These are phyloP conservation scores for Sciaenops ocellatus DNA, from an alignment of 2,797 vertebrate species.

Conservation along the genomic window DNA sequence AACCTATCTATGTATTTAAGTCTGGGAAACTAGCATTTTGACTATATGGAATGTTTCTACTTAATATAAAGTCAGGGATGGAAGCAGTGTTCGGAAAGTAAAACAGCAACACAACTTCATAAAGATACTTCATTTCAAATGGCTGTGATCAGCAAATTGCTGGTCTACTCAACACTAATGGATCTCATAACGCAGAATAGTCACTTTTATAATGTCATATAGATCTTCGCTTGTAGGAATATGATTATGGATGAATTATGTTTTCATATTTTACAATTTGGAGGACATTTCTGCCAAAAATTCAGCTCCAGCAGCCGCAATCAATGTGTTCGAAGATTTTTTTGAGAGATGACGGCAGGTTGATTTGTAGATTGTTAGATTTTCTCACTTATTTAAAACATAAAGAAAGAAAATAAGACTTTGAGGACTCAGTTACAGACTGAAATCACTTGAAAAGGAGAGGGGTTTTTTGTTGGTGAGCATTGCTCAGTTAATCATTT, in stretches of 20 bases:
- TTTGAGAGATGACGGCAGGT: no score
- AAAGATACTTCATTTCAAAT: not conserved
- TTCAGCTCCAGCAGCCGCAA: no score
- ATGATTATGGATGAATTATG: not conserved
- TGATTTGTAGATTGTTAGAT: not conserved
- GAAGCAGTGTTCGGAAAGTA: not conserved
- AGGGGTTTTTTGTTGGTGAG: not conserved
- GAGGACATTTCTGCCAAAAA: not conserved
- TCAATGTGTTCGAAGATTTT: no score
- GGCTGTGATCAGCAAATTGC: not conserved
- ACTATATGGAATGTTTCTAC: not conserved
- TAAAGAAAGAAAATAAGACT: not conserved
- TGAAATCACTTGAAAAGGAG: not conserved
- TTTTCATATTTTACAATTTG: not conserved
- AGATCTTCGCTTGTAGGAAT: not conserved
- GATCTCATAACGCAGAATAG: not conserved
- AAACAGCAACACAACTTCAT: not conserved
- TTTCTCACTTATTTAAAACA: not conserved
- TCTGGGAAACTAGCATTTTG: not conserved
- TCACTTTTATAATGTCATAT: not conserved
- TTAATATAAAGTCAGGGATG: not conserved
- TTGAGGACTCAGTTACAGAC: not conserved
- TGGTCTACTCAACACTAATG: not conserved
- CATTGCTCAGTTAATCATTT: not conserved
- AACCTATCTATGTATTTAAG: not conserved